Evolutionary conservation across 2,113 vertebrate species (phyloP), one percentile per base, ranked within the genome.

Genomic region (Eubucco bourcierii): DNA sequence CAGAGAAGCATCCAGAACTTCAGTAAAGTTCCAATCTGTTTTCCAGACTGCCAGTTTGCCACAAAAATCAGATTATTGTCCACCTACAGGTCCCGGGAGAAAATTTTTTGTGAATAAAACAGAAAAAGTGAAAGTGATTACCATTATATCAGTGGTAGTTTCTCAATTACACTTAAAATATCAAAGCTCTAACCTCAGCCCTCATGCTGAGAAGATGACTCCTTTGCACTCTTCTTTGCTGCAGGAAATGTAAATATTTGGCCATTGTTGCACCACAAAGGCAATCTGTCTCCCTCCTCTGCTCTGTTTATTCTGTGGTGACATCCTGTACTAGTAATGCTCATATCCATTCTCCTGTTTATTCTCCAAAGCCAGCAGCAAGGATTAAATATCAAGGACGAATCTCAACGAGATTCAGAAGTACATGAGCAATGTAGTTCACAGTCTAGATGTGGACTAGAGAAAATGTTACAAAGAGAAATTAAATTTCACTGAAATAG

Each of bases 241-340:
- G 52, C n/a, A 83, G 65, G 55, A 87, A 91, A 95, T 90, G 84
- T 87, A 94, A 95, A 88, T 97, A 96, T 95, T 95, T 94, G 71
- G 24, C 87, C 78, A 73, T 15, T 85, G 64, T 77, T 79, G 29
- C 23, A 72, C 52, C 53, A 76, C 65, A 71, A 84, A 82, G 65
- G 80, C 58, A 86, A 80, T 78, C 56, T 73, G 59, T 77, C 47
- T 94, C 66, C 10, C 37, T 94, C 50, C 34, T 86, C 84, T 86
- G 28, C 27, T 95, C 41, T 73, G 53, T 87, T 95, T 87, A 80
- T 76, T 90, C 72, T 80, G 39, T 29, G 83, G 21, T 80, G 64
- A 86, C 47, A 89, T 25, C 47, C 47, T 53, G 37, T 71, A 76
- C 56, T n/a, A 41, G 53, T 27, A 63, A 76, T 52, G 15, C 28